These are phyloP conservation scores for Neofelis nebulosa DNA, from an alignment of 2,113 vertebrate genomes.

Conservation along the genomic window DNA sequence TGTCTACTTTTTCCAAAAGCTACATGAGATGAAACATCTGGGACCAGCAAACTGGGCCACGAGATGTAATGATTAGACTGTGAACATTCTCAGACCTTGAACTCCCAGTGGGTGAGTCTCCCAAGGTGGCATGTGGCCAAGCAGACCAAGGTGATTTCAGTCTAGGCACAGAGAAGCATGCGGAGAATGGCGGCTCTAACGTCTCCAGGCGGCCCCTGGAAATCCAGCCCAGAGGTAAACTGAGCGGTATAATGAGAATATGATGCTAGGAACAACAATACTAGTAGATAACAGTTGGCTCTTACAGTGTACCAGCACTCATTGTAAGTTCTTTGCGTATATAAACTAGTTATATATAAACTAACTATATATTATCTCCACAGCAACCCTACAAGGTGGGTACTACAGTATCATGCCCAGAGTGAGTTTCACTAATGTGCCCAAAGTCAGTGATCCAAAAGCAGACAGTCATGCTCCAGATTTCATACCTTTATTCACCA, in stretches of 20 bases:
- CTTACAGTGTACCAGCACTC: neutral
- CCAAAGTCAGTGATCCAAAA: neutral
- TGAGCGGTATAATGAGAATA: neutral
- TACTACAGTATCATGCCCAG: neutral
- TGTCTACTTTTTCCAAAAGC: neutral
- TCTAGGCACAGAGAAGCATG: neutral
- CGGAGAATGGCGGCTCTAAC: neutral
- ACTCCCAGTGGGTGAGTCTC: neutral
- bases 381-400: neutral
- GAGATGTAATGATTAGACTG: neutral
- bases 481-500: neutral
- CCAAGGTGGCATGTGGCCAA: neutral
- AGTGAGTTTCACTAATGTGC: neutral
- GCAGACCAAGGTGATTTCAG: neutral
- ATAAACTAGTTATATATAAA: neutral
- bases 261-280: neutral
- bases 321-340: neutral
- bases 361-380: neutral
- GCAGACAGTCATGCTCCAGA: neutral
- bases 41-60: neutral
- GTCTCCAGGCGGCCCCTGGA: neutral
- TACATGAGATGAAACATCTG: neutral
- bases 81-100: neutral
- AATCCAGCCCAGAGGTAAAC: neutral
- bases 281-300: neutral